Evolutionary conservation across 1,140 invertebrate species (phyloP), one percentile per base, ranked within the genome.

Genomic region (Pseudomyrmex concolor): DNA sequence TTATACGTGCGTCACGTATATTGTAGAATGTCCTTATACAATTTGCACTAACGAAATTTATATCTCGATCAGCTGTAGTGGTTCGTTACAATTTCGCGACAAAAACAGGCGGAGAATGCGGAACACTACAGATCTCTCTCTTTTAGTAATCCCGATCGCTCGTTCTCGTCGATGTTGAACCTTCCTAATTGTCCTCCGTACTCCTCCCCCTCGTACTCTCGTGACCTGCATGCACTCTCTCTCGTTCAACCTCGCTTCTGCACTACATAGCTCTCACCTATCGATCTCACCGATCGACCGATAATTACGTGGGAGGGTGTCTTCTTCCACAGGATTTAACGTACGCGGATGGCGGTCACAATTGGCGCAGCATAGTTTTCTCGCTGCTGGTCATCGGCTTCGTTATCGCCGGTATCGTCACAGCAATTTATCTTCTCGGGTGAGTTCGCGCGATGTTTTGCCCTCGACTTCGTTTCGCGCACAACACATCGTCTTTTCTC

Each of bases 281-380:
- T 48, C 2, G 19, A n/a, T 17, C 10, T 64, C 7, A 1, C 1
- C n/a, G 22, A 48, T 68, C 63, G 81, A 84, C 71, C 62, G 86
- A 87, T 80, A 70, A 25, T 83, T 87, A 84, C 83, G 63, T 55
- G 54, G 43, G 19, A 63, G 19, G 17, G 48, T 84, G 9, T 80
- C 64, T 84, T 70, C 54, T 51, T 87, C 90, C 93, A 77, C 94
- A 97, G 96, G 96, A 97, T 94, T 95, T 97, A 90, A 95, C 95
- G 86, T 96, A 97, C 89, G 95, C 95, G 63, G 96, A 96, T 84
- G 97, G 97, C 93, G 97, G 97, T 77, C 96, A 97, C 94, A 97
- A 98, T 93, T 98, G 97, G 97, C 95, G 96, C 92, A 97, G 97
- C 92, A 97, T 98, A 92, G 96, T 98, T 89, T 97, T 97, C 91